Base-by-base conservation (phyloP, 2,888 invertebrate species). In the Acanthococcus lagerstroemiae region DNA sequence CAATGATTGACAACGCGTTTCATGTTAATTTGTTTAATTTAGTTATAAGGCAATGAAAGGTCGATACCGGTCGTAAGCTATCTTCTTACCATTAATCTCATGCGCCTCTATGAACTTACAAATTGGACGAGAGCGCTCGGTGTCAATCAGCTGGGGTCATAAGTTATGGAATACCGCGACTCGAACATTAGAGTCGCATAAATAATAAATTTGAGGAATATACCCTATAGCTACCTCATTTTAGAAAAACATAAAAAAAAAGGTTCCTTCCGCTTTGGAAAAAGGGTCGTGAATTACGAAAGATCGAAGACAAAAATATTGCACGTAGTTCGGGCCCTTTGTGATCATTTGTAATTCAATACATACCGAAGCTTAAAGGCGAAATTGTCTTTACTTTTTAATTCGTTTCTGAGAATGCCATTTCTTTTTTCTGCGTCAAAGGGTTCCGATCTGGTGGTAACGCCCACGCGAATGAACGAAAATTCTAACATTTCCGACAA, bases 331-430 rank as follows among this genome's bases (percentile, higher is more conserved):
- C 27, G 26, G 19, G 27, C 17, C 21, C 54, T 61, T 61, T 61
- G 61, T 61, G 19, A 30, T 61, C 30, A 52, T 50, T 52, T 19
- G 61, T 61, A 61, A 61, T 52, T 61, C 22, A 61, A 61, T 61
- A 50, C 60, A 24, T 21, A 37, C 61, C 25, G 50, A 48, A 22
- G 48, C 25, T 52, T 52, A 22, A 61, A 55, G 52, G 50, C 52
- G 30, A 61, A 52, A 61, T 61, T 61, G 61, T 61, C 52, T 61
- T 61, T 27, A 52, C 22, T 50, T 50, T 15, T 52, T 61, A 50
- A 50, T 52, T 50, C 21, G 21, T 50, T 60, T 17, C 25, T 19
- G 21, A 6, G 27, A 55, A 55, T 30, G 22, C 17, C 25, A 55
- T n/a, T 52, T 22, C 19, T 22, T 50, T 48, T 7, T 25, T 15